Evolutionary conservation across 2,113 vertebrate genomes (phyloP), one percentile per base, ranked within the genome.

Genomic region (Gallinago undulata): DNA sequence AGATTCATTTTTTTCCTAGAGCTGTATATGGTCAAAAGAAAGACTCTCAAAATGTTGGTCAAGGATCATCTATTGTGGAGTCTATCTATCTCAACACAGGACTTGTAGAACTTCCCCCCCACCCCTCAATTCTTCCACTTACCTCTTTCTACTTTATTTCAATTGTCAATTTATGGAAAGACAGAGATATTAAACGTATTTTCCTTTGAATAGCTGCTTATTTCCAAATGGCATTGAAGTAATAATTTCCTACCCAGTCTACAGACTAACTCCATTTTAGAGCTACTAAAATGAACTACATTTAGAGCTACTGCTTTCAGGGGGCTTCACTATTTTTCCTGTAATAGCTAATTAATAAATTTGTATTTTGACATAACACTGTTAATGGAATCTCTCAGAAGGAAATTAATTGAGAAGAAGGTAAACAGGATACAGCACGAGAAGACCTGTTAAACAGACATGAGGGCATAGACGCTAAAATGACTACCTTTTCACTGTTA

Each of bases 61-160:
- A 79, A n/a, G n/a, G 60, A 69, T 51, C n/a, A 66, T 24, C n/a
- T 75, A 8, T 17, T 48, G 35, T 56, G 75, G 28, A 59, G 53
- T 43, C 35, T 78, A 13, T 37, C 35, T 78, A 13, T n/a, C 11
- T 62, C 33, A 62, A 27, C 33, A 74, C 27, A 81, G 25, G 7
- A 69, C 8, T 76, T 79, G 1, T 6, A 28, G 8, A 48, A n/a
- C 4, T 21, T 6, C 10, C 1, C 12, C 23, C 4, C 2, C 14
- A 67, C 1, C 12, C 23, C 4, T 2, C 14, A 67, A 7, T 75
- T 79, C 51, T 83, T 86, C 37, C 43, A 43, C 22, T 39, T 63
- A 45, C 7, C 5, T 39, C 19, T 27, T 87, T 78, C 22, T 59
- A 55, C 16, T 56, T 51, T 28, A 47, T 67, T 39, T 86, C 48